These are phyloP conservation scores for Thryonomys swinderianus DNA, from an alignment of 2,113 vertebrate species.

Conservation along the genomic window DNA sequence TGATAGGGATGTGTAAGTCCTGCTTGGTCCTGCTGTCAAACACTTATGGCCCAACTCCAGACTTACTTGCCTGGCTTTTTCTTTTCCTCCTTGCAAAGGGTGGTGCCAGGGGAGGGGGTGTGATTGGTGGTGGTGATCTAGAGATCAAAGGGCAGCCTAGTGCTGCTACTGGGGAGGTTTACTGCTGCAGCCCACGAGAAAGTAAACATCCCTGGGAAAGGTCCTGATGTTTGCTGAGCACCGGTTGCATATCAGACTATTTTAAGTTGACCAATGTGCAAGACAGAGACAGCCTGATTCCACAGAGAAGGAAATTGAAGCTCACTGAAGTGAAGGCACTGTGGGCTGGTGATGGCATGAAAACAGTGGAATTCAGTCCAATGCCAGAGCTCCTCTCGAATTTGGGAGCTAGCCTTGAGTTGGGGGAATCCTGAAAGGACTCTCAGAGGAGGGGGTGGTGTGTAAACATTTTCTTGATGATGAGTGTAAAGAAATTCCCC, in stretches of 20 bases:
- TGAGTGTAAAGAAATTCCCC: constrained; percentile 20
- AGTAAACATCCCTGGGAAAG: not conserved
- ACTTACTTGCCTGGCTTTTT: not conserved
- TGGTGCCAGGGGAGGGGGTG: not conserved
- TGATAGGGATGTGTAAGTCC: not conserved
- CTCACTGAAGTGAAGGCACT: not conserved
- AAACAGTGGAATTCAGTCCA: not conserved
- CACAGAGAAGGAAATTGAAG: not conserved
- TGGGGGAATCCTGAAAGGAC: constrained; percentile 22
- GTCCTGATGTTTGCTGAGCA: not conserved
- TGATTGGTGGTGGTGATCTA: not conserved
- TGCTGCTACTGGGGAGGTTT: not conserved
- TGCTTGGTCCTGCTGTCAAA: not conserved
- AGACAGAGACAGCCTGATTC: not conserved
- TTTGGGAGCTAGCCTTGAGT: not conserved
- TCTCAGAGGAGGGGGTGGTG: not conserved
- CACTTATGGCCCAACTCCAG: not conserved
- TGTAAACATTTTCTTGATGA: not conserved
- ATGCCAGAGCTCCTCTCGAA: not conserved
- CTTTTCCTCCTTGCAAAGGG: not conserved
- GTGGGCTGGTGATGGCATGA: not conserved
- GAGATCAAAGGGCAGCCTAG: constrained; percentile 14
- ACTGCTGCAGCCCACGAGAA: not conserved
- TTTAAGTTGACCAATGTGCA: not conserved
- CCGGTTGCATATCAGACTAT: not conserved